Percentiles rank a stretch among this genome's conserved stretches.
Evolutionary conservation across 2,113 vertebrate species (phyloP).

Genomic region (Petaurus breviceps): DNA sequence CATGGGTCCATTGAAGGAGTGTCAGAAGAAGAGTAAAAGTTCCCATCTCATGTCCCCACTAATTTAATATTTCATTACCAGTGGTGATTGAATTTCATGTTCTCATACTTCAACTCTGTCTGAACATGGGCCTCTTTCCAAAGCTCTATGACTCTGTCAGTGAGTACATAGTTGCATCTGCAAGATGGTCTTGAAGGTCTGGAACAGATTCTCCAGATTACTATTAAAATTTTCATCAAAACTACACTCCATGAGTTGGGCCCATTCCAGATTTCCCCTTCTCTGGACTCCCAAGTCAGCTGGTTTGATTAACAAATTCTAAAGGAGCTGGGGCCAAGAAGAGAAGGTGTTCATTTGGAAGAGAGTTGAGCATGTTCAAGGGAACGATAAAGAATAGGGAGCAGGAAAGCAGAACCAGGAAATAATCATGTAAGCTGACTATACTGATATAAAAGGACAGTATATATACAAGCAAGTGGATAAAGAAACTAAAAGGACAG

Average conservation of each 20-base stretch:
- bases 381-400: background rate
- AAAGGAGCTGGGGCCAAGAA: background rate
- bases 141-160: background rate
- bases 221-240: constrained; percentile 3
- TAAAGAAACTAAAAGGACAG: background rate
- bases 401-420: background rate
- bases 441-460: background rate
- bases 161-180: background rate
- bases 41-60: background rate
- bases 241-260: background rate
- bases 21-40: background rate
- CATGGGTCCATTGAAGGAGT: background rate
- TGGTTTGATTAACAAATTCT: background rate
- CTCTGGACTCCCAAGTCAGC: background rate
- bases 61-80: constrained; percentile 11
- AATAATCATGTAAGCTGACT: background rate
- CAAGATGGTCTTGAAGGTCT: background rate
- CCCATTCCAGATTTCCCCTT: background rate
- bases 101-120: background rate
- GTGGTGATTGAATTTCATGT: constrained; percentile 30
- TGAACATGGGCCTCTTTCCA: background rate
- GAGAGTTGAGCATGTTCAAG: constrained; percentile 13
- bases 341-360: background rate
- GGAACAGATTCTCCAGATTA: background rate
- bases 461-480: background rate